Base-by-base conservation (phyloP, 2,888 invertebrate genomes). In the Alentia gelatinosa region DNA sequence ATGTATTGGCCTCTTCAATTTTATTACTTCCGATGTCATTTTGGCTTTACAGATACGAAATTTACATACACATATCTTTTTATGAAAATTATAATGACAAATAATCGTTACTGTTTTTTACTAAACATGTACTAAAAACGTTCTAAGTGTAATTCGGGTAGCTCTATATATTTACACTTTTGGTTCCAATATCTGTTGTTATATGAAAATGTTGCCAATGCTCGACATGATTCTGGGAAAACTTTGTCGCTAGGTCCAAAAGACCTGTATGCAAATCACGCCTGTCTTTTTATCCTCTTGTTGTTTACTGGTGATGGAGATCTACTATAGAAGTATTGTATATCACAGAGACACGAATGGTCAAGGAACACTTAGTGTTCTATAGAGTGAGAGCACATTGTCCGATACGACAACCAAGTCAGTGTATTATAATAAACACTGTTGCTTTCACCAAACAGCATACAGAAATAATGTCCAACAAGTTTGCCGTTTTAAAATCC, bases 341-440 rank as follows among this genome's bases (percentile, higher is more conserved):
- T 86, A 86, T 86, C 86, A 86, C 86, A 86, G 86, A 86, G 50
- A 86, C 33, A 47, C 47, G 5, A n/a, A 86, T 86, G 86, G 47
- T 86, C 47, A 26, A n/a, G 35, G 86, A 86, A 86, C 86, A 86
- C 86, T 86, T 86, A 42, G 86, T 86, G 86, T 86, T 35, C 50
- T 50, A 47, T 4, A 33, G 40, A 39, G 47, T 86, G 86, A 79
- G 35, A 79, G 86, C 35, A 47, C 19, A 26, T 47, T 12, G 30
- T 86, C 86, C 42, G 47, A 19, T 42, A 4, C 1, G 3, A 86
- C 35, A 86, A 47, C 86, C 1, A 86, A 47, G 19, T 86, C 42
- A 86, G 86, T 40, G 9, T 50, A 19, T 83, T 26, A 47, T 23
- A 26, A 86, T n/a, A 79, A 39, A 79, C 39, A 79, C 79, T 30